Conservation (phyloP, 1,140 invertebrate genomes). For the Camponotus floridanus region DNA sequence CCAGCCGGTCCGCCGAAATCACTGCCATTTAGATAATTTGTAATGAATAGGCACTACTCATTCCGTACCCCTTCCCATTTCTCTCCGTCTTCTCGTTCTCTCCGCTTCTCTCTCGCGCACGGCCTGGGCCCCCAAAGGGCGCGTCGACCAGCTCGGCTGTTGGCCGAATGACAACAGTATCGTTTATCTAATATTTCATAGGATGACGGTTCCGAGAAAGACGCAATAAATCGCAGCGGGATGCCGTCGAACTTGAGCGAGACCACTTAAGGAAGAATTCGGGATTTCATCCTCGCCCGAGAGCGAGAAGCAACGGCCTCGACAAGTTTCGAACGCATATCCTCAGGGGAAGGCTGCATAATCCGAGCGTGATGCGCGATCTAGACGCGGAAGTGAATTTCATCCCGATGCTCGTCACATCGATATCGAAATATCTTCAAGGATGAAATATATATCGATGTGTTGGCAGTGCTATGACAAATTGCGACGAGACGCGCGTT, state of each 20-base stretch:
- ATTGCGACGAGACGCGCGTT: slow-evolving; percentile 51
- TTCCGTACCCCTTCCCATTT: slow-evolving; percentile 69
- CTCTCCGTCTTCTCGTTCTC: slow-evolving; percentile 14
- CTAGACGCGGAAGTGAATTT: neutral
- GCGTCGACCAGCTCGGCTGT: neutral
- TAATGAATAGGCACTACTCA: slow-evolving; percentile 86
- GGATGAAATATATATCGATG: slow-evolving; percentile 8
- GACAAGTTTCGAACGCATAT: slow-evolving; percentile 24
- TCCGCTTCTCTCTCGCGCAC: neutral
- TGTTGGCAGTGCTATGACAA: slow-evolving; percentile 55
- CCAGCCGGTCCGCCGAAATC: slow-evolving; percentile 85
- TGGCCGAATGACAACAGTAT: slow-evolving; percentile 72
- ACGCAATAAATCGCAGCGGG: slow-evolving; percentile 36
- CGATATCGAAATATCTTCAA: neutral
- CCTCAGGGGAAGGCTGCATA: neutral
- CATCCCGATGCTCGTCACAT: neutral
- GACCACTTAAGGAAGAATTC: slow-evolving; percentile 47
- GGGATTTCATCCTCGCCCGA: slow-evolving; percentile 36
- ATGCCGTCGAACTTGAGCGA: slow-evolving; percentile 7
- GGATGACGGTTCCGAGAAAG: slow-evolving; percentile 50
- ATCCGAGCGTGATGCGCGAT: neutral
- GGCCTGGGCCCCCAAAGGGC: neutral
- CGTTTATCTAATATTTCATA: slow-evolving; percentile 62
- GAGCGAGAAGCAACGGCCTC: slow-evolving; percentile 16
- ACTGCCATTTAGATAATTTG: slow-evolving; percentile 87